These are phyloP conservation scores for Corynorhinus townsendii DNA, from an alignment of 2,113 vertebrate genomes.

Conservation along the genomic window DNA sequence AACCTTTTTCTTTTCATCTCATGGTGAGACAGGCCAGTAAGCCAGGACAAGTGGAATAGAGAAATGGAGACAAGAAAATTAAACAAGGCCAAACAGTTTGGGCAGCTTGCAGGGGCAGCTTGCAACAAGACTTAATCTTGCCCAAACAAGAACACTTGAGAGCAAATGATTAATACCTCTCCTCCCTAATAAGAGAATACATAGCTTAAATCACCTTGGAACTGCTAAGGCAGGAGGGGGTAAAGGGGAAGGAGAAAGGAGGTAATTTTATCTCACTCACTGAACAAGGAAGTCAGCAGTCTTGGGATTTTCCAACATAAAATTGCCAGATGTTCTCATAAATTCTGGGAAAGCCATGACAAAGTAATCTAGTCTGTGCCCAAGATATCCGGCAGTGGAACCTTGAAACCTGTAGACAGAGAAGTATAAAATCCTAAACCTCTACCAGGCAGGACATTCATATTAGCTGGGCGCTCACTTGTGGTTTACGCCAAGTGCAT, in stretches of 20 bases:
- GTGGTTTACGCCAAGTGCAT: not conserved
- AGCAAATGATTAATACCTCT: not conserved
- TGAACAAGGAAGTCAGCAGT: not conserved
- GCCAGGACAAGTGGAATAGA: not conserved
- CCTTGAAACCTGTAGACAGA: not conserved
- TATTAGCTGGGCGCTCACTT: not conserved
- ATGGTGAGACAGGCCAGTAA: not conserved
- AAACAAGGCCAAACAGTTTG: not conserved
- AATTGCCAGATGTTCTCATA: not conserved
- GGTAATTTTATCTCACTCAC: not conserved
- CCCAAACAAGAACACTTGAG: not conserved
- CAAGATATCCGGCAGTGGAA: not conserved
- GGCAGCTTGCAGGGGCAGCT: not conserved
- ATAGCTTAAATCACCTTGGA: not conserved
- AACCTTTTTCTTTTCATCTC: not conserved
- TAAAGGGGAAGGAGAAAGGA: not conserved
- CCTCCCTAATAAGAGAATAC: not conserved
- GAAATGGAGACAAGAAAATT: not conserved
- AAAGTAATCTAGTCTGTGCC: not conserved
- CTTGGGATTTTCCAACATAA: not conserved
- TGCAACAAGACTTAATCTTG: not conserved
- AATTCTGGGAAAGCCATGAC: not conserved
- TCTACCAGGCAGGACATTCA: not conserved
- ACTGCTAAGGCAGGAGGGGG: not conserved
- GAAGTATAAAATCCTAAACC: not conserved